Conservation (phyloP, 1,140 invertebrate species). For the Copidosoma floridanum region DNA sequence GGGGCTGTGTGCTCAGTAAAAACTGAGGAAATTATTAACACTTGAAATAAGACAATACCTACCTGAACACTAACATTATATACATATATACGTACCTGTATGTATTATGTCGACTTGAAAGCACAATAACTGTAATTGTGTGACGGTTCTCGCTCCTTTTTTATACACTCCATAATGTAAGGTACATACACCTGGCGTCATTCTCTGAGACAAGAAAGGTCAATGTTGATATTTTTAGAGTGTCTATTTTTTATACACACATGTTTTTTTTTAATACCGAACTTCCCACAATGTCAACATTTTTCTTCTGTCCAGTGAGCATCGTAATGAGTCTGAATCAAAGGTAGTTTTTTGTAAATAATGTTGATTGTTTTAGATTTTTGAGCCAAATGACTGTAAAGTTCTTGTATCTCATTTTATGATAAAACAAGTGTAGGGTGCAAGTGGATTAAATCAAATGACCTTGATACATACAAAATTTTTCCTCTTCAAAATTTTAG, state of each 20-base stretch:
- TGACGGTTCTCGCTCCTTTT: no score
- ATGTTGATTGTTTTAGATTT: slow-evolving; percentile 11
- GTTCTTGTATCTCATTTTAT: not conserved
- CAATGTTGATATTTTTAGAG: slow-evolving; percentile 11
- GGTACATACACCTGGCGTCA: no score
- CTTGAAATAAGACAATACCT: no score
- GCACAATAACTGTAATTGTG: no score
- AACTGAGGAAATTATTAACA: no score
- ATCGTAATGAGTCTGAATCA: not conserved
- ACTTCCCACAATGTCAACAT: slow-evolving; percentile 2
- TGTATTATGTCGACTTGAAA: no score
- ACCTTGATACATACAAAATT: not conserved
- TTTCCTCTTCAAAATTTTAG: not conserved
- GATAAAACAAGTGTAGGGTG: not conserved
- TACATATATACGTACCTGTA: no score
- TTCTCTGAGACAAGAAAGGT: not conserved
- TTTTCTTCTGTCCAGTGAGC: not conserved
- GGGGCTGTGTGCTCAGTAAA: no score
- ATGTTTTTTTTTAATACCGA: no score
- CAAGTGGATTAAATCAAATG: not conserved
- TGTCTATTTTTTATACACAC: not conserved
- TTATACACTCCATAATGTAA: no score
- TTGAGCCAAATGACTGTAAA: not conserved
- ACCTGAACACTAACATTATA: no score
- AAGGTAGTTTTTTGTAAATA: not conserved